These are phyloP conservation scores for Paraplagusia blochii DNA, from an alignment of 2,113 vertebrate genomes.

Conservation along the genomic window DNA sequence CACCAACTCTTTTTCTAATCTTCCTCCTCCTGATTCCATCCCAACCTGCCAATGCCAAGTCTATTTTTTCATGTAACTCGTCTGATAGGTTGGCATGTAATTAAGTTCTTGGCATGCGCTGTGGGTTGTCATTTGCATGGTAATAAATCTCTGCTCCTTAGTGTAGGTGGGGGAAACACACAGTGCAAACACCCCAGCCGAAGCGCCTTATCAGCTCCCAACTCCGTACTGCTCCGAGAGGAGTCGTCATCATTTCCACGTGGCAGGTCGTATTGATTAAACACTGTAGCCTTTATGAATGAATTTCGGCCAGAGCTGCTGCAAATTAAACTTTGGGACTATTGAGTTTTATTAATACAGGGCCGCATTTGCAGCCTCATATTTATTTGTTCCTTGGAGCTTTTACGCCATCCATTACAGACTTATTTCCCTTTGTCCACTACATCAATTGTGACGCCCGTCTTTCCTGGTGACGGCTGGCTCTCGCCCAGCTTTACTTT, in stretches of 20 bases:
- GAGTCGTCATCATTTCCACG: slow-evolving; percentile 41
- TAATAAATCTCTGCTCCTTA: slow-evolving; percentile 65
- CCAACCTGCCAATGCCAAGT: slow-evolving; percentile 59
- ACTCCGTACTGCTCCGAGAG: slow-evolving; percentile 21
- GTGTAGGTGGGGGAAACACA: slow-evolving; percentile 39
- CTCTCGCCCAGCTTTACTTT: slow-evolving; percentile 30
- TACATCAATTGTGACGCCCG: slow-evolving; percentile 53
- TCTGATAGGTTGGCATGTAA: slow-evolving; percentile 70
- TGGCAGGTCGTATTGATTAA: slow-evolving; percentile 50
- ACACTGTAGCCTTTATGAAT: slow-evolving; percentile 49
- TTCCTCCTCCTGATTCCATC: slow-evolving; percentile 31
- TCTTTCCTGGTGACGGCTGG: slow-evolving; percentile 56
- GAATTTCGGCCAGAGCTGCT: slow-evolving; percentile 43
- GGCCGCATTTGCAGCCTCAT: slow-evolving; percentile 28
- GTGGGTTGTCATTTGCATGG: slow-evolving; percentile 71
- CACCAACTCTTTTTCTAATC: slow-evolving; percentile 29
- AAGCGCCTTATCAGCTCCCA: slow-evolving; percentile 19
- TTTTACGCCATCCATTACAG: slow-evolving; percentile 45
- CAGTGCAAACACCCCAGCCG: slow-evolving; percentile 40
- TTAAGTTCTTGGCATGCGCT: slow-evolving; percentile 66
- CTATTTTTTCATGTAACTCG: slow-evolving; percentile 64
- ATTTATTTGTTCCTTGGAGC: slow-evolving; percentile 52
- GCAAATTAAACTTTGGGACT: slow-evolving; percentile 48
- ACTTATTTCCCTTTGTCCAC: slow-evolving; percentile 51
- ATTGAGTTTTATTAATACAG: slow-evolving; percentile 49